Base-by-base conservation (phyloP, 2,113 vertebrate species). In the Paedocypris sp. region DNA sequence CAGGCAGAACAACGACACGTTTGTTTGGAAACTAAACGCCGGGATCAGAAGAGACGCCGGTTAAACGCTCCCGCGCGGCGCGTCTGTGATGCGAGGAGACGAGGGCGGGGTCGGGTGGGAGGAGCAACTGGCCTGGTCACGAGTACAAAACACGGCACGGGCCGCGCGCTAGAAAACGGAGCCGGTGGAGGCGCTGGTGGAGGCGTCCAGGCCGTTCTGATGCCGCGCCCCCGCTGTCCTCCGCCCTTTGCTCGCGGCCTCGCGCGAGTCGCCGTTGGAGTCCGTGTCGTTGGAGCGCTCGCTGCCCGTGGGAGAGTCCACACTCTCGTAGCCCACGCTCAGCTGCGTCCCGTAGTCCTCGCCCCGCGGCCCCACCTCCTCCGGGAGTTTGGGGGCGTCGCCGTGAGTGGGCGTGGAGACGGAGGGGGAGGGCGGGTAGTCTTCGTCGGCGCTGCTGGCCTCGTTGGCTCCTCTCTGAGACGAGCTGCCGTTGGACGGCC, bases 241-340 rank as follows among this genome's bases (percentile, higher is more conserved):
- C 84, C 85, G 88, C 87, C 90, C 90, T 91, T 97, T 97, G 84
- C 75, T 82, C 78, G 90, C 83, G 50, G 90, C 75, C 85, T 97
- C 95, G 52, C 90, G 93, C 80, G 91, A 88, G 83, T 96, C 95
- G 75, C 87, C 87, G 82, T 82, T 97, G 87, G 93, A 98, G 94
- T 98, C 94, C 82, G 94, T 98, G 83, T 97, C 93, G 82, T 94
- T 94, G 74, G 93, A 97, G 76, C 94, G 92, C 84, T 96, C 95
- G 78, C 95, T 98, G 83, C 95, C 94, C 70, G 92, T 98, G 48
- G 95, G 95, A 80, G 95, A 98, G 91, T 97, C 95, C 89, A 98
- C 94, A 69, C 94, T 98, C 88, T 98, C 95, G 72, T 98, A 98
- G 76, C 95, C 93, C 59, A 88, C 89, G 75, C 91, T 93, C 81